Base-by-base conservation (phyloP, 1,140 invertebrate species). In the Temnothorax longispinosus region DNA sequence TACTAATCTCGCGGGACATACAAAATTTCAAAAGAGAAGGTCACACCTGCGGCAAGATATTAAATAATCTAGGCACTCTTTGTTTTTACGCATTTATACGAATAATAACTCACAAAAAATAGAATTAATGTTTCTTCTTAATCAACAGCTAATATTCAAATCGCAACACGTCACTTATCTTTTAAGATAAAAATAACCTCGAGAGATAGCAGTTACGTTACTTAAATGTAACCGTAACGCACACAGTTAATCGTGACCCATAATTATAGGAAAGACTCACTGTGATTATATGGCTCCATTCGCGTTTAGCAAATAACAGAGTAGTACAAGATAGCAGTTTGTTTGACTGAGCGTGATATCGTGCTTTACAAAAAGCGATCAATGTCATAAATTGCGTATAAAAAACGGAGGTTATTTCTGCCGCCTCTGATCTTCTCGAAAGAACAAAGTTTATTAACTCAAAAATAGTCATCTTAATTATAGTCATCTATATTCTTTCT, bases 351-450 rank as follows among this genome's bases (percentile, higher is more conserved):
- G 18, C 67, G 41, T 58, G 69, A 60, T 75, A 27, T 47, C 69
- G 27, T 74, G 18, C n/a, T 38, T 84, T 50, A 50, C n/a, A 15
- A 15, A 35, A 54, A 41, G 1, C 41, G 13, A 82, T 60, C 41
- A 15, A 35, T 56, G 10, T 50, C 47, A 18, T 15, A 18, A 64
- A 47, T 41, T 15, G 74, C 3, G 47, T 41, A 87, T 87, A 84
- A 89, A 90, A 89, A 82, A 10, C 32, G 60, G 3, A 32, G 75
- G 76, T 89, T 86, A 77, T 82, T 76, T 65, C 21, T 60, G n/a
- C 13, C 18, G 44, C 21, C 8, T 38, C 6, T 69, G 18, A 21
- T 75, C 5, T 60, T 86, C 35, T 10, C 32, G 32, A 35, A 21
- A 10, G 38, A 21, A 62, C 38, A 69, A 80, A 86, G 62, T 76